These are phyloP conservation scores for Rhagium mordax DNA, from an alignment of 2,888 invertebrate genomes.

Conservation along the genomic window DNA sequence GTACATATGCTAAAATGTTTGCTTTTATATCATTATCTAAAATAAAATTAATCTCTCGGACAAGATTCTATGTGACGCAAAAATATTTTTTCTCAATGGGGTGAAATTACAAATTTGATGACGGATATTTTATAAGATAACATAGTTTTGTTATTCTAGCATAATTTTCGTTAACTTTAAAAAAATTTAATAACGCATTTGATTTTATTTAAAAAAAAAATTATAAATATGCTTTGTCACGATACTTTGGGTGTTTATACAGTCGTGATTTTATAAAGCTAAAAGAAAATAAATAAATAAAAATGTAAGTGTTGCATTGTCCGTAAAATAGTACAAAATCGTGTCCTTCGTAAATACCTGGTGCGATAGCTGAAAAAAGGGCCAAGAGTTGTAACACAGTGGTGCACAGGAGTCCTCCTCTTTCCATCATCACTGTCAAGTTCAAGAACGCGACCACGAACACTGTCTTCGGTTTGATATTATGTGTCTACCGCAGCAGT, in stretches of 20 bases:
- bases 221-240: too few species aligned
- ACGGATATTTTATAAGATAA: too few species aligned
- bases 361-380: constrained; percentile 18
- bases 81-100: too few species aligned
- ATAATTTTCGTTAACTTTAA: too few species aligned
- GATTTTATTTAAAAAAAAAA: too few species aligned
- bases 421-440: constrained; percentile 41
- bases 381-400: constrained; percentile 33
- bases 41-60: too few species aligned
- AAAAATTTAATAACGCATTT: too few species aligned
- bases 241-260: neutral
- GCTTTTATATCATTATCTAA: too few species aligned
- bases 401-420: constrained; percentile 34
- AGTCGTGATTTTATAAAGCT: neutral
- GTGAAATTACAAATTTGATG: too few species aligned
- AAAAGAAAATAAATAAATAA: neutral
- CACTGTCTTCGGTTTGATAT: constrained; percentile 29
- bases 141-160: too few species aligned
- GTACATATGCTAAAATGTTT: too few species aligned
- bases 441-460: constrained; percentile 34
- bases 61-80: too few species aligned
- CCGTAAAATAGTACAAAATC: constrained; percentile 2
- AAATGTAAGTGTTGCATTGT: neutral
- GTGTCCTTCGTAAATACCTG: constrained; percentile 29
- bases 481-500: constrained; percentile 16